phyloP scores from a whole-genome alignment of 53 echinoderm and acorn worm species.

The Patiria pectinifera region DNA sequence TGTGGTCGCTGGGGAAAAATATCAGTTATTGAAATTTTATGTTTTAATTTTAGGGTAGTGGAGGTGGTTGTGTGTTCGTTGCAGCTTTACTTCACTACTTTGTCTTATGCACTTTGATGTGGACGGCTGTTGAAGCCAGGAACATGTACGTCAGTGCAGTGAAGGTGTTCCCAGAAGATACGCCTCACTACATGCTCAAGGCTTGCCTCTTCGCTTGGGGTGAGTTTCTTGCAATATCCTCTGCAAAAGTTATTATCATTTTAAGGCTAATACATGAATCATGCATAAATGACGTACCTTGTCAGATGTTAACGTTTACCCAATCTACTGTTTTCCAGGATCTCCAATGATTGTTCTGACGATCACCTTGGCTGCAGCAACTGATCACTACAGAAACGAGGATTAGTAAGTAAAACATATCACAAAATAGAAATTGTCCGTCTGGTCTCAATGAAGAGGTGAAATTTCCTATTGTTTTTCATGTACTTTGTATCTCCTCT shows the following conservation, averaged over 20 bases:
- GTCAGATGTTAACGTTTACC: background rate
- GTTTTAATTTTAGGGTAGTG: background rate
- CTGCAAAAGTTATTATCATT: too few species aligned
- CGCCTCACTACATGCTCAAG: conserved; percentile 69
- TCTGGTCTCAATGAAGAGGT: too few species aligned
- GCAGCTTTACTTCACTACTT: conserved; percentile 72
- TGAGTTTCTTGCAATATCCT: conserved; percentile 23
- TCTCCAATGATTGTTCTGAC: conserved; percentile 68
- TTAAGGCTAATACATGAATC: too few species aligned
- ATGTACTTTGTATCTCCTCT: background rate
- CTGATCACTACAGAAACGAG: conserved; percentile 62
- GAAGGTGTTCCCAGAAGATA: conserved; percentile 73
- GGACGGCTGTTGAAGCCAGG: conserved; percentile 86
- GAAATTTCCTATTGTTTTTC: too few species aligned
- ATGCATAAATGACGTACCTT: too few species aligned
- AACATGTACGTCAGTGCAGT: conserved; percentile 82
- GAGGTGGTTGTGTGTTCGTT: conserved; percentile 58
- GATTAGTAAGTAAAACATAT: conserved; percentile 44
- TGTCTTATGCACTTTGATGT: conserved; percentile 73
- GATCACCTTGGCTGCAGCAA: conserved; percentile 66
- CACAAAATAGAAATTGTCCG: too few species aligned
- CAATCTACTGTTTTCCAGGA: conserved; percentile 61
- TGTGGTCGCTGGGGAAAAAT: too few species aligned
- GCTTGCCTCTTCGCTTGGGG: conserved; percentile 83
- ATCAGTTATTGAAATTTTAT: too few species aligned